Evolutionary conservation across 2,113 vertebrate genomes (phyloP).

Genomic region (Hassar affinis): DNA sequence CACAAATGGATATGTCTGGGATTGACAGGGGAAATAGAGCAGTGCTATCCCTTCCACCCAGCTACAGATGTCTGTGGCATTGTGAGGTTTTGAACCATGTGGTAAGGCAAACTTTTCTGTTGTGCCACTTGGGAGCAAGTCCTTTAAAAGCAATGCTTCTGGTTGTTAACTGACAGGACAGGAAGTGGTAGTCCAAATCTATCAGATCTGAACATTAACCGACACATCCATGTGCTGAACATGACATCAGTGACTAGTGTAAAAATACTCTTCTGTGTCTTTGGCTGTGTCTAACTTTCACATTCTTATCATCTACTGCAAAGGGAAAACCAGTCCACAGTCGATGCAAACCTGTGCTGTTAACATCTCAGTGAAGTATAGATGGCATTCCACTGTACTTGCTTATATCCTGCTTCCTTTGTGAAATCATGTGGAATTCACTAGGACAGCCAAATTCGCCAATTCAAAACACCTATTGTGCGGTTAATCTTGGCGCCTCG

Average conservation of each 20-base stretch:
- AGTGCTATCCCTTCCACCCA: background rate
- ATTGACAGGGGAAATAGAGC: background rate
- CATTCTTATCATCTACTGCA: background rate
- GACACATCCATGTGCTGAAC: background rate
- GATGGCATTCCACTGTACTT: background rate
- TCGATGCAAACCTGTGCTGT: background rate
- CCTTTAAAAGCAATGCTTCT: background rate
- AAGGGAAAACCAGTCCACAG: background rate
- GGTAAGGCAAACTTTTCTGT: background rate
- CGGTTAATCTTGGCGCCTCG: slow-evolving; percentile 43
- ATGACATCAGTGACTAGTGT: background rate
- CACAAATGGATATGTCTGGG: background rate
- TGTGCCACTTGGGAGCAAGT: background rate
- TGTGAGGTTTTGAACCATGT: background rate
- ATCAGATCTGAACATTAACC: slow-evolving; percentile 25
- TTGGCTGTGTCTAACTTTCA: background rate
- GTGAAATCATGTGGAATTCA: slow-evolving; percentile 38
- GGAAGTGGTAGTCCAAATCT: background rate
- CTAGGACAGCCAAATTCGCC: slow-evolving; percentile 50
- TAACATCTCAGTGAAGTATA: background rate
- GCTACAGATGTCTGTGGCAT: background rate
- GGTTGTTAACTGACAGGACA: background rate
- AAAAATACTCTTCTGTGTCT: background rate
- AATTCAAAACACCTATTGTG: slow-evolving; percentile 49
- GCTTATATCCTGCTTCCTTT: background rate